A percentile compares a stretch with the other conserved stretches of the same genome.
These are phyloP conservation scores for Pseudobourletiella spinata DNA, from an alignment of 1,140 invertebrate genomes.

Conservation along the genomic window DNA sequence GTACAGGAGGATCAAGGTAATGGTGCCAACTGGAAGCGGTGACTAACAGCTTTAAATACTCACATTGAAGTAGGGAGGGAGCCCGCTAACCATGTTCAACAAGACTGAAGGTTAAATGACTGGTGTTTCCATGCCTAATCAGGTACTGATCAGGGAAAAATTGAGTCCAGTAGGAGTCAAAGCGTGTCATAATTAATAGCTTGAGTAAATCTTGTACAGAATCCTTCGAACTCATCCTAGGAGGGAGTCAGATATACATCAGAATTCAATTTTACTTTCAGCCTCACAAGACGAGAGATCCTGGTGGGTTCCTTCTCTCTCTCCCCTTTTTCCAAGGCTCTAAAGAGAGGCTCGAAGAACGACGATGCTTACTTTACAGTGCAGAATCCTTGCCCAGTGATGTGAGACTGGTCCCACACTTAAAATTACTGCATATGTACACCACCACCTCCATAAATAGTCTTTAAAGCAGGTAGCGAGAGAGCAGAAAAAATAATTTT, in stretches of 20 bases:
- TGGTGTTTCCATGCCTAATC: background rate
- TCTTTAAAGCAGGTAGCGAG: slow-evolving; percentile 1
- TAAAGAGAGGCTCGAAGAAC: too few species aligned
- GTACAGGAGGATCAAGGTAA: too few species aligned
- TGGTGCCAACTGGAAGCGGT: too few species aligned
- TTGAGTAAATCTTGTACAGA: background rate
- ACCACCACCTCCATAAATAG: background rate
- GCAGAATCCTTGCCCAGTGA: too few species aligned
- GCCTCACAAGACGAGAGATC: slow-evolving; percentile 1
- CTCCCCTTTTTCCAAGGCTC: too few species aligned
- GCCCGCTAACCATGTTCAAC: too few species aligned
- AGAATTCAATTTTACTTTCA: slow-evolving; percentile 5
- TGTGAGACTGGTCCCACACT: background rate
- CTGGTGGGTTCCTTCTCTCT: too few species aligned
- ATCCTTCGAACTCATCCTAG: background rate
- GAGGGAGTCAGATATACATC: slow-evolving; percentile 5
- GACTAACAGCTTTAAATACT: too few species aligned
- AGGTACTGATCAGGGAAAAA: background rate
- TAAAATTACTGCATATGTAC: too few species aligned
- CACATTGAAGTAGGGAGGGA: too few species aligned
- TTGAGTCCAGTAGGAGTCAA: slow-evolving; percentile 3
- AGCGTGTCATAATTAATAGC: slow-evolving; percentile 10
- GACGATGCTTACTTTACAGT: too few species aligned
- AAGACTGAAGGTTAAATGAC: too few species aligned
- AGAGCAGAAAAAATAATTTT: background rate